Evolutionary conservation across 92 coral and sea anemone species (phyloP), one percentile per base, ranked within the genome.

Genomic region (Parazoanthus swiftii): DNA sequence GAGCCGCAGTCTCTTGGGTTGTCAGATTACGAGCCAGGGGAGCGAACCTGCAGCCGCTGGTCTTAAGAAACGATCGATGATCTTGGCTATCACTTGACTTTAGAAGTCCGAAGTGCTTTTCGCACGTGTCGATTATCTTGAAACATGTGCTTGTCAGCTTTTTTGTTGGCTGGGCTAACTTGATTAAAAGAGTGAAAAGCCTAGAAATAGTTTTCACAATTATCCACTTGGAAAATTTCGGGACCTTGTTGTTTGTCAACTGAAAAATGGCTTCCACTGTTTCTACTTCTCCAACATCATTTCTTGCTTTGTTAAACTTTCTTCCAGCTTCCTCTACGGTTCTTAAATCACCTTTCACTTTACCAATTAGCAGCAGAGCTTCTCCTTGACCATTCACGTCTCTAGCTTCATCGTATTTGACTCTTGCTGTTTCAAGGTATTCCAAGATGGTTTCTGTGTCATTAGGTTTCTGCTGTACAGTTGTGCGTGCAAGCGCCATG

Each of bases 341-440:
- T 8, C 44, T 59, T 23, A 43, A 14, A 29, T 89, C 82, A 1
- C 65, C 25, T 26, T 43, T 56, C 42, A 66, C 80, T 51, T 84
- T 81, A 5, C 96, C 98, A 15, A 88, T 88, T 25, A 88, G 42
- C 6, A 95, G 91, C 66, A 56, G 63, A 21, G 86, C 94, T 66
- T 95, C 94, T 14, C 90, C 98, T 82, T 93, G 94, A 6, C 98
- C 93, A 76, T 88, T 89, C 25, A 66, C 3, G 89, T 89, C 88
- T 21, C 78, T 15, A 82, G 96, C 91, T n/a, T 74, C 89, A 35
- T 65, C 73, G 86, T 91, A 95, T 80, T 82, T 66, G 39, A 84
- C 91, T 46, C 79, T 10, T 10, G 94, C 95, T 35, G 72, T 80
- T 75, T 90, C 70, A 38, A 95, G 92, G 33, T 83, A 42, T 67